Percentiles rank a stretch among this genome's conserved stretches.
Evolutionary conservation across 2,113 vertebrate genomes (phyloP).

Genomic region (Oncorhynchus nerka): DNA sequence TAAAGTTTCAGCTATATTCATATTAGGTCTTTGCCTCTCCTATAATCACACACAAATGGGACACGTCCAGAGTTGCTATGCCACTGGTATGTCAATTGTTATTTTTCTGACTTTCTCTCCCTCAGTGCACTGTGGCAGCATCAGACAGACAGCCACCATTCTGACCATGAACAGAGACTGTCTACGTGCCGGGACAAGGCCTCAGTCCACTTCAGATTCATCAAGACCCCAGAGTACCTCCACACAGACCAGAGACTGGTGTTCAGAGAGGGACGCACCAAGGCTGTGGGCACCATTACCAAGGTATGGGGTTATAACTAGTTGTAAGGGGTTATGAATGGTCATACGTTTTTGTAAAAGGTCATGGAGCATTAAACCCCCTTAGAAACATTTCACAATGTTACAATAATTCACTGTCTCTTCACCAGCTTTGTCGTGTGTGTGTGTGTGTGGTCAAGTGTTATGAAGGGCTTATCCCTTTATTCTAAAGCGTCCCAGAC

Average conservation of each 20-base stretch:
- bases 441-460: not conserved
- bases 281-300: conserved; percentile 87
- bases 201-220: conserved; percentile 86
- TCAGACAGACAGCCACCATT: conserved; percentile 86
- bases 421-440: not conserved
- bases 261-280: conserved; percentile 87
- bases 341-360: not conserved
- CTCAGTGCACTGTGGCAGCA: conserved; percentile 87
- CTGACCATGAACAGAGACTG: conserved; percentile 88
- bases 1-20: too few species aligned
- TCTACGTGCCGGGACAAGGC: conserved; percentile 87
- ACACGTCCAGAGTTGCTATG: not conserved
- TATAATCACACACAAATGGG: too few species aligned
- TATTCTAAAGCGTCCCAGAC: too few species aligned
- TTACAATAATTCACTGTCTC: too few species aligned
- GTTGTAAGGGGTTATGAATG: not conserved
- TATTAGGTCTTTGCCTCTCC: too few species aligned
- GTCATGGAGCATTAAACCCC: too few species aligned
- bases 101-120: not conserved
- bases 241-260: conserved; percentile 86
- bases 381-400: too few species aligned
- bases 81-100: not conserved
- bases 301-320: conserved; percentile 69
- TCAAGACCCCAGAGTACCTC: conserved; percentile 86
- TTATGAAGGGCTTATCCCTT: too few species aligned